Conservation (phyloP, 2,113 vertebrate species). For the Cololabis saira region DNA sequence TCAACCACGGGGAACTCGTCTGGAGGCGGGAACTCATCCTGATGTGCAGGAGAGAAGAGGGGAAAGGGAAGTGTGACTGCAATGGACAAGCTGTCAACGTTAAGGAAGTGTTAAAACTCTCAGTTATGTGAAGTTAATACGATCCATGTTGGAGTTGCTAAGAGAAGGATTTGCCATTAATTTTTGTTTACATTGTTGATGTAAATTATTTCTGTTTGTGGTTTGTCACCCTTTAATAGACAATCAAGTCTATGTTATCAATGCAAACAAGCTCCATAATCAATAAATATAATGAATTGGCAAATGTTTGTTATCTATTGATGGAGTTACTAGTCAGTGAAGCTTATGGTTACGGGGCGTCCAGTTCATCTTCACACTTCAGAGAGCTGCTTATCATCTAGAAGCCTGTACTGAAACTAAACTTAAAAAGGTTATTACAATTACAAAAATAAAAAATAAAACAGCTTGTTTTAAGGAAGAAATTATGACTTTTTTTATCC, state of each 20-base stretch:
- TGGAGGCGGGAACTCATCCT: constrained; percentile 77
- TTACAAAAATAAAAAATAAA: too few relatives aligned
- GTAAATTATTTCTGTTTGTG: too few relatives aligned
- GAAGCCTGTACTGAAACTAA: neutral
- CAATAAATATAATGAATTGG: too few relatives aligned
- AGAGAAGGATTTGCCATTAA: too few relatives aligned
- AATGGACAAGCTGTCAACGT: neutral
- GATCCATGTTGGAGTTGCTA: too few relatives aligned
- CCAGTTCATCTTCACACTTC: neutral
- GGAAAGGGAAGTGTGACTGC: neutral
- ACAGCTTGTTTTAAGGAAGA: too few relatives aligned
- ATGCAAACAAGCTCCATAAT: too few relatives aligned
- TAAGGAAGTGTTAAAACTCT: neutral
- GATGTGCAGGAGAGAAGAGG: constrained; percentile 4
- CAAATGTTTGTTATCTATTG: neutral
- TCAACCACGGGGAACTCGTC: constrained; percentile 87
- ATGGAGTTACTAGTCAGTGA: neutral
- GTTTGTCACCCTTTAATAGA: too few relatives aligned
- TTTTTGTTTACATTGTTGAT: too few relatives aligned
- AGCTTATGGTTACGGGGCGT: neutral
- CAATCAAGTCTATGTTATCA: too few relatives aligned
- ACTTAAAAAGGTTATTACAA: too few relatives aligned
- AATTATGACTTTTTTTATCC: neutral
- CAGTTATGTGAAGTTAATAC: too few relatives aligned
- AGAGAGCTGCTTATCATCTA: neutral